Conservation (phyloP, 2,888 invertebrate species). For the Leucoma salicis region DNA sequence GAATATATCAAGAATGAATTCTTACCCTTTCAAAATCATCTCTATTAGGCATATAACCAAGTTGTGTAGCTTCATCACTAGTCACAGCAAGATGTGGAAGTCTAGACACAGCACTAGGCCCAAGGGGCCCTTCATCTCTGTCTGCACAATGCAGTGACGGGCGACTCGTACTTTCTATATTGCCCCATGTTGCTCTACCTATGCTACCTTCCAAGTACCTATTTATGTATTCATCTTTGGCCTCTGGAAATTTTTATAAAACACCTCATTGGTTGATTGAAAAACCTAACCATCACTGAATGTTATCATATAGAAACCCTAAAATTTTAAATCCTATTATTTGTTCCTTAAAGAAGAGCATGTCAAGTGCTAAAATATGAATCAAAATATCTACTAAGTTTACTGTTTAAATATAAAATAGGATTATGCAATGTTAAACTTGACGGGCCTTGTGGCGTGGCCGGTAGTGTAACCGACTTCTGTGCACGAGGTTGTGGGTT, state of each 20-base stretch:
- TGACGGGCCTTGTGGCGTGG: too few relatives aligned
- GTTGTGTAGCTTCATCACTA: constrained; percentile 91
- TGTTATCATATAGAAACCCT: too few relatives aligned
- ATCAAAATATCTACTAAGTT: too few relatives aligned
- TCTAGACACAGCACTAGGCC: constrained; percentile 85
- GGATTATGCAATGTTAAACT: too few relatives aligned
- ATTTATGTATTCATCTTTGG: constrained; percentile 94
- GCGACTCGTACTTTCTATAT: constrained; percentile 85
- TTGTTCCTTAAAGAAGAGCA: too few relatives aligned
- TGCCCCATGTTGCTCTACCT: constrained; percentile 93
- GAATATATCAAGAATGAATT: too few relatives aligned
- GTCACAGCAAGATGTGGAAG: constrained; percentile 91
- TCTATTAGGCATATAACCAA: constrained; percentile 97
- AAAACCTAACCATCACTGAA: too few relatives aligned
- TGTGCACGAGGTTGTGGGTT: too few relatives aligned
- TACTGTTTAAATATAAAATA: too few relatives aligned
- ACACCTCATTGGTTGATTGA: not conserved
- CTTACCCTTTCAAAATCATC: constrained; percentile 96
- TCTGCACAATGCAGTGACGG: constrained; percentile 89
- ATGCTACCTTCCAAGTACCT: constrained; percentile 95
- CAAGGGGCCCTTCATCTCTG: constrained; percentile 89
- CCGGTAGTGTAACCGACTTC: too few relatives aligned
- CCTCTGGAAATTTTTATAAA: constrained; percentile 82
- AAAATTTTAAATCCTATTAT: too few relatives aligned
- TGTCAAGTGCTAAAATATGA: too few relatives aligned